Base-by-base conservation (phyloP, 2,113 vertebrate genomes). In the Coryphaenoides rupestris region DNA sequence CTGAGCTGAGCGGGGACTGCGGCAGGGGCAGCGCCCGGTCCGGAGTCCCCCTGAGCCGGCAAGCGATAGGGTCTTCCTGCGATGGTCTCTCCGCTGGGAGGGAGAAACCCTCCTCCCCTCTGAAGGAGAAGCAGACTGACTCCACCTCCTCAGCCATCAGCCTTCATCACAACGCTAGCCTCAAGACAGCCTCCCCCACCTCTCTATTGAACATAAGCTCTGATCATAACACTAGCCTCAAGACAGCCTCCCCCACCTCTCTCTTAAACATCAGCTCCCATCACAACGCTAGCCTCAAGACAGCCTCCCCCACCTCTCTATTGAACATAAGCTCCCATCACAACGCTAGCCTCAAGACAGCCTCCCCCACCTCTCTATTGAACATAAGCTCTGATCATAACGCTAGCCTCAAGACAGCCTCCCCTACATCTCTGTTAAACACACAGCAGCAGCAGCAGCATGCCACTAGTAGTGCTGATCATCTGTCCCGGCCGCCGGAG, bases 1-100 rank as follows among this genome's bases (percentile, higher is more conserved):
- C 89, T 0, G 89, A 92, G 59, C 65, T 91, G 6, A 90, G 89
- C 76, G 82, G 76, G 69, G 86, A 90, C 50, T 87, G 84, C 82
- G 84, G 84, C 69, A 68, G 75, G 66, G 80, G 81, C 69, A 87
- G 85, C n/a, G 76, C 82, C 40, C 84, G 75, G 59, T 89, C 86
- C 26, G 72, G 67, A 40, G 69, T 49, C 66, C 66, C 58, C 7
- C 22, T 58, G 22, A 70, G 72, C 40, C 52, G 63, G 33, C 13
- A 1, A 26, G 2, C 63, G 62, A 60, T 58, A 21, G 58, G 15
- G 6, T 54, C 24, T 45, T 71, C 69, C 16, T 19, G 26, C 60
- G 55, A 21, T 15, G 21, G 10, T 40, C 33, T 19, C 21, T 33
- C 2, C 26, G 24, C 21, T 19, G 17, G 47, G 28, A 23, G 28